Percentiles rank a stretch among this genome's conserved stretches.
phyloP scores from a whole-genome alignment of 2,888 invertebrate species.

The Priapulus caudatus region DNA sequence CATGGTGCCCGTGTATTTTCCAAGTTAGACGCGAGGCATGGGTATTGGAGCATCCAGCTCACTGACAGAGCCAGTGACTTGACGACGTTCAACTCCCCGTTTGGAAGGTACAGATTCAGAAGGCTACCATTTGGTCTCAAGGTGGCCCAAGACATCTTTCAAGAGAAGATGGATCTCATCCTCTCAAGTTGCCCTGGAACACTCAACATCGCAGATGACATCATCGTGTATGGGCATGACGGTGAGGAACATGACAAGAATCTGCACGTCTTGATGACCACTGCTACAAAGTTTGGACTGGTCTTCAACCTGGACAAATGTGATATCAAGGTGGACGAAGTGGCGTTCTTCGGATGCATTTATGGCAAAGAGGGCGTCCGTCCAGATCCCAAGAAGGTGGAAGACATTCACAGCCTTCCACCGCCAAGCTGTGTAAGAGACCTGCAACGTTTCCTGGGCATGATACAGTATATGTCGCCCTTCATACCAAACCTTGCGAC shows the following conservation, averaged over 20 bases:
- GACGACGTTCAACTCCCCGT: conserved; percentile 17
- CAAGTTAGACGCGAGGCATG: conserved; percentile 19
- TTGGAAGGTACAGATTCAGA: conserved; percentile 16
- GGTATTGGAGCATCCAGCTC: conserved; percentile 17
- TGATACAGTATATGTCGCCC: no score
- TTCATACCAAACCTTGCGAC: no score
- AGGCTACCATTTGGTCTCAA: conserved; percentile 17
- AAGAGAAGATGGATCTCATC: conserved; percentile 13
- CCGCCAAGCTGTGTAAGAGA: no score
- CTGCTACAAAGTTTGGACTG: conserved; percentile 11
- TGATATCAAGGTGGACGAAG: no score
- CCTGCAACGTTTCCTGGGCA: no score
- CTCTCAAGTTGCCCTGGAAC: conserved; percentile 14
- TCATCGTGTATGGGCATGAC: conserved; percentile 9
- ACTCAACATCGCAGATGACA: conserved; percentile 13
- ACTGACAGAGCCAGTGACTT: conserved; percentile 14
- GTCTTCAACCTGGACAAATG: conserved; percentile 16
- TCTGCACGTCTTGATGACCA: conserved; percentile 11
- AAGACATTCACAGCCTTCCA: no score
- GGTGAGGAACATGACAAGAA: conserved; percentile 14
- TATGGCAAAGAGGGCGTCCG: no score
- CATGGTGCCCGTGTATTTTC: conserved; percentile 14
- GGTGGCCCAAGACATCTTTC: conserved; percentile 18
- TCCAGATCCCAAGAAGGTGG: no score
- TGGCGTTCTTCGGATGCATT: no score